A percentile compares a stretch with the other conserved stretches of the same genome.
phyloP scores from a whole-genome alignment of 2,888 invertebrate genomes.

The Drosophila gaucha region DNA sequence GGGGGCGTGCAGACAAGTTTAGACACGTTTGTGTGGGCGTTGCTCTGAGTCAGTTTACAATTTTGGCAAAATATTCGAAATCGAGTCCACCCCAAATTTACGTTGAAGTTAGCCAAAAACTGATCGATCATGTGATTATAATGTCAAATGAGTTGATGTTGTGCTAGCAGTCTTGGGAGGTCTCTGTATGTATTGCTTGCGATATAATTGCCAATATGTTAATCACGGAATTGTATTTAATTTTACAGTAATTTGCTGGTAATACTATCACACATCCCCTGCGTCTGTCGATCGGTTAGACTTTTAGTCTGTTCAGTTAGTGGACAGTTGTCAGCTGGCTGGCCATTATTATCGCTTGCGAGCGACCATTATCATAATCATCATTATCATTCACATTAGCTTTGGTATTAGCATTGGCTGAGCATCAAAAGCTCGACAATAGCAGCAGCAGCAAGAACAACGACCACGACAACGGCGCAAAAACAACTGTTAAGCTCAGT shows the following conservation, averaged over 20 bases:
- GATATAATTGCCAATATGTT: conserved; percentile 29
- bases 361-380: conserved; percentile 56
- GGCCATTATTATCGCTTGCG: conserved; percentile 62
- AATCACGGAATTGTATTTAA: conserved; percentile 46
- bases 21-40: conserved; percentile 32
- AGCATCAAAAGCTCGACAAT: conserved; percentile 10
- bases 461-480: conserved; percentile 41
- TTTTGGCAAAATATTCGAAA: conserved; percentile 30
- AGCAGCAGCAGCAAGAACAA: conserved; percentile 17
- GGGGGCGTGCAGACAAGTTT: conserved; percentile 11
- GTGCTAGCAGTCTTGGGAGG: conserved; percentile 31
- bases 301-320: conserved; percentile 39
- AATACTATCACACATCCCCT: conserved; percentile 18
- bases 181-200: conserved; percentile 6
- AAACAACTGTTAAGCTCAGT: conserved; percentile 56
- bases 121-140: conserved; percentile 2
- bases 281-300: conserved; percentile 21
- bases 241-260: conserved; percentile 47
- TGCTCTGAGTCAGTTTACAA: conserved; percentile 6
- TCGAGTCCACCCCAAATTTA: conserved; percentile 26
- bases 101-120: conserved; percentile 19
- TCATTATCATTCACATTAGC: conserved; percentile 55
- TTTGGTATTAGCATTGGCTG: conserved; percentile 36
- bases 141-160: neutral
- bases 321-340: conserved; percentile 45